Evolutionary conservation across 2,113 vertebrate genomes (phyloP).

Genomic region (Argyrosomus japonicus): DNA sequence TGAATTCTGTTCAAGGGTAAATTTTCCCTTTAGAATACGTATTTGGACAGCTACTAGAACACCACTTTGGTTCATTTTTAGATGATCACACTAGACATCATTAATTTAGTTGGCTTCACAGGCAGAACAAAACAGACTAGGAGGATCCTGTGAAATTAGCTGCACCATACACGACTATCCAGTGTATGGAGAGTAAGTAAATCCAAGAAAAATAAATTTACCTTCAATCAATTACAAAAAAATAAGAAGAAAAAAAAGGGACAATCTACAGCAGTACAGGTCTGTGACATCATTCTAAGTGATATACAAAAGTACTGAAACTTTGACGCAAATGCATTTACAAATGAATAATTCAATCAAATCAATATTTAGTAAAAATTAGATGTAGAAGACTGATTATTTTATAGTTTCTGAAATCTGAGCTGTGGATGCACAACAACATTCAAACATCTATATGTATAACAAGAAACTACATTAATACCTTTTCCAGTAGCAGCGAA

Average conservation of each 20-base stretch:
- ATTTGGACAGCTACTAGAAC: slow-evolving; percentile 67
- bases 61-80: slow-evolving; percentile 80
- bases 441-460: slow-evolving; percentile 79
- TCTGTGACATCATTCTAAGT: slow-evolving; percentile 70
- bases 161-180: slow-evolving; percentile 55
- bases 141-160: slow-evolving; percentile 61
- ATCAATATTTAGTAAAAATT: slow-evolving; percentile 39
- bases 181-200: slow-evolving; percentile 27
- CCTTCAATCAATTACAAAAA: slow-evolving; percentile 21
- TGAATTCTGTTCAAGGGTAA: slow-evolving; percentile 49
- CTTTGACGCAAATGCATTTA: slow-evolving; percentile 40
- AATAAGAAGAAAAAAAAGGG: neutral
- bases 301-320: slow-evolving; percentile 68
- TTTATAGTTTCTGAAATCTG: slow-evolving; percentile 65
- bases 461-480: slow-evolving; percentile 74
- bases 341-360: slow-evolving; percentile 56
- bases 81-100: slow-evolving; percentile 70
- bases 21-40: slow-evolving; percentile 59
- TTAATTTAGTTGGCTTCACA: slow-evolving; percentile 60
- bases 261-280: slow-evolving; percentile 67
- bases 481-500: slow-evolving; percentile 76
- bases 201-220: slow-evolving; percentile 29
- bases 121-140: slow-evolving; percentile 53
- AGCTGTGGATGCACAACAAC: slow-evolving; percentile 73
- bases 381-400: slow-evolving; percentile 48